These are phyloP conservation scores for Drosophila hawaiiensis DNA, from an alignment of 2,888 invertebrate species.

Conservation along the genomic window DNA sequence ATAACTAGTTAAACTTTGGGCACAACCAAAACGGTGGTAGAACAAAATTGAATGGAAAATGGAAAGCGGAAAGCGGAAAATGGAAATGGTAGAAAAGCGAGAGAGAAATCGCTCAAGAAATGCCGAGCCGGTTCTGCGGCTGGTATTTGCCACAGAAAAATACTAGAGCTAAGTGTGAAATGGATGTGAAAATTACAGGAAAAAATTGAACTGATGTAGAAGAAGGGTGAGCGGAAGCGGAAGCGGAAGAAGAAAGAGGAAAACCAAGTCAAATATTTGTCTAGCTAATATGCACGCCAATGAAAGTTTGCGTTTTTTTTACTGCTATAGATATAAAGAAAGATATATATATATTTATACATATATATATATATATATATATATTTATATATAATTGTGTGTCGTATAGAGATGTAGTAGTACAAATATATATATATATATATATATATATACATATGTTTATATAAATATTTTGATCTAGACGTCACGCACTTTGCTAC, in stretches of 20 bases:
- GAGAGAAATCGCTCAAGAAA: constrained; percentile 14
- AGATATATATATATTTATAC: neutral
- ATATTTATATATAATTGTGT: too few species aligned
- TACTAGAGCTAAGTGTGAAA: constrained; percentile 48
- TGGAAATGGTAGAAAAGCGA: constrained; percentile 14
- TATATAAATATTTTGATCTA: constrained; percentile 18
- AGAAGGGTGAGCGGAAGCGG: constrained; percentile 7
- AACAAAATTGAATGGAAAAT: neutral
- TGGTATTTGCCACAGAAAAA: constrained; percentile 32
- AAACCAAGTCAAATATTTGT: constrained; percentile 71
- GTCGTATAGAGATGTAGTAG: constrained; percentile 1
- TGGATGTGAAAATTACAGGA: constrained; percentile 31
- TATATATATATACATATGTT: constrained; percentile 2
- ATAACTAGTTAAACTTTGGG: constrained; percentile 7
- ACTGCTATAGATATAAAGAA: constrained; percentile 12
- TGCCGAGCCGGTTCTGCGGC: constrained; percentile 10
- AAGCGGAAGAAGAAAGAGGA: constrained; percentile 25
- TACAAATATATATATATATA: constrained; percentile 1
- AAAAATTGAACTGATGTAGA: constrained; percentile 11
- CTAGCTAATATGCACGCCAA: constrained; percentile 73
- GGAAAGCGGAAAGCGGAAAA: neutral
- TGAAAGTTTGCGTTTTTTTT: constrained; percentile 27
- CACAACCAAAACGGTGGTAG: constrained; percentile 9
- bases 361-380: constrained; percentile 7
- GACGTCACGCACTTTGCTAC: constrained; percentile 73